These are phyloP conservation scores for Ernsta delagoae DNA, from an alignment of 2,888 invertebrate genomes.

Conservation along the genomic window DNA sequence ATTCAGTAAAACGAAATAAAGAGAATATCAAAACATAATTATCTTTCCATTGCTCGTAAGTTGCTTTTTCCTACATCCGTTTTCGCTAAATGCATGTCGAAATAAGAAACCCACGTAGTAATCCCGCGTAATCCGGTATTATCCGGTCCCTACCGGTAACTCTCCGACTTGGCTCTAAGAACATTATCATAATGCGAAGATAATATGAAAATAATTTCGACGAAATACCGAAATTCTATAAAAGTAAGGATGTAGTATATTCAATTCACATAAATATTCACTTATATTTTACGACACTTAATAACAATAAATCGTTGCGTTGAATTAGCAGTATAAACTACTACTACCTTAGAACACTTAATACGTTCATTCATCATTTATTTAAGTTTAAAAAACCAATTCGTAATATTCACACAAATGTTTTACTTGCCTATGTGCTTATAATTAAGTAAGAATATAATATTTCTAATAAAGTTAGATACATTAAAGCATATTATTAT, in stretches of 20 bases:
- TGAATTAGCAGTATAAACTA: too few relatives aligned
- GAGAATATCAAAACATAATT: neutral
- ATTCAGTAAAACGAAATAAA: neutral
- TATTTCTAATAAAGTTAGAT: too few relatives aligned
- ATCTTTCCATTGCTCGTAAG: neutral
- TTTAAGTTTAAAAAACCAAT: too few relatives aligned
- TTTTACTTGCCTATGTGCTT: too few relatives aligned
- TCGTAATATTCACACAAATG: too few relatives aligned
- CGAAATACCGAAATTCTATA: constrained; percentile 14
- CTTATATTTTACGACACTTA: too few relatives aligned
- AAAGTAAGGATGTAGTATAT: neutral
- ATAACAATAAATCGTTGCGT: neutral
- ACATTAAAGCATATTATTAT: too few relatives aligned
- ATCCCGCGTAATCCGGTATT: constrained; percentile 30
- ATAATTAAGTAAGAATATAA: too few relatives aligned
- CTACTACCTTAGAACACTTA: too few relatives aligned
- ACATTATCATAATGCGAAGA: constrained; percentile 27
- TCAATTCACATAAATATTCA: neutral
- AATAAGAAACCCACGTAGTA: constrained; percentile 25
- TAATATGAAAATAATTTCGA: constrained; percentile 34
- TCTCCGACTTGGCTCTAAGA: constrained; percentile 18
- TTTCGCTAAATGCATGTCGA: constrained; percentile 7
- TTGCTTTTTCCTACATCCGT: neutral
- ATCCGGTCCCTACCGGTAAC: constrained; percentile 23
- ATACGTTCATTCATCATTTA: too few relatives aligned